Evolutionary conservation across 2,113 vertebrate species (phyloP).

Genomic region (Bothrops jararaca): DNA sequence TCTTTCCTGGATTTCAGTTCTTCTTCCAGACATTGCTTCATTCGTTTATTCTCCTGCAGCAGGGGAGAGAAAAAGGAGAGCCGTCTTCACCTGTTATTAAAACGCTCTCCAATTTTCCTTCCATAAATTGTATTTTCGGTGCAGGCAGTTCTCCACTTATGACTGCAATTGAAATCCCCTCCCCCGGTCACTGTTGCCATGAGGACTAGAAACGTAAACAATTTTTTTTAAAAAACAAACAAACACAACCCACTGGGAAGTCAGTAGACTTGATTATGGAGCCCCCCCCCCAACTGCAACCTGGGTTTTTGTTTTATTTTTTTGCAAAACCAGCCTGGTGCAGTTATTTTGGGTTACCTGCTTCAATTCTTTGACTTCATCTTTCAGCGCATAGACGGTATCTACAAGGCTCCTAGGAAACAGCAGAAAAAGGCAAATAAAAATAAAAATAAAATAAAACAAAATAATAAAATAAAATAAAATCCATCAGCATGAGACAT

Average conservation of each 20-base stretch:
- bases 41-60: slow-evolving; percentile 89
- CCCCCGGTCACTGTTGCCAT: too few relatives aligned
- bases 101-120: background rate
- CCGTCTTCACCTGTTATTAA: background rate
- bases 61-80: background rate
- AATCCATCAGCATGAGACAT: too few relatives aligned
- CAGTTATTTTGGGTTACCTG: slow-evolving; percentile 75
- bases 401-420: slow-evolving; percentile 91
- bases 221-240: background rate
- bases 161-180: background rate
- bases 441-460: too few relatives aligned
- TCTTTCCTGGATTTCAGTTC: slow-evolving; percentile 94
- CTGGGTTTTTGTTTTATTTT: background rate
- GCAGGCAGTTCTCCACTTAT: background rate
- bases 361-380: slow-evolving; percentile 95
- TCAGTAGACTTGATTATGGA: background rate
- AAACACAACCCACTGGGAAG: background rate
- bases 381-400: slow-evolving; percentile 96
- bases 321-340: background rate
- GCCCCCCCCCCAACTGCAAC: background rate
- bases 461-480: too few relatives aligned
- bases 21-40: slow-evolving; percentile 96
- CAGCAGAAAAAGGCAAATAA: slow-evolving; percentile 1
- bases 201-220: background rate
- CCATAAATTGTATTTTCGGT: background rate